A percentile compares a stretch with the other conserved stretches of the same genome.
Conservation (phyloP, 2,888 invertebrate genomes). For the Eristalinus sepulchralis region DNA sequence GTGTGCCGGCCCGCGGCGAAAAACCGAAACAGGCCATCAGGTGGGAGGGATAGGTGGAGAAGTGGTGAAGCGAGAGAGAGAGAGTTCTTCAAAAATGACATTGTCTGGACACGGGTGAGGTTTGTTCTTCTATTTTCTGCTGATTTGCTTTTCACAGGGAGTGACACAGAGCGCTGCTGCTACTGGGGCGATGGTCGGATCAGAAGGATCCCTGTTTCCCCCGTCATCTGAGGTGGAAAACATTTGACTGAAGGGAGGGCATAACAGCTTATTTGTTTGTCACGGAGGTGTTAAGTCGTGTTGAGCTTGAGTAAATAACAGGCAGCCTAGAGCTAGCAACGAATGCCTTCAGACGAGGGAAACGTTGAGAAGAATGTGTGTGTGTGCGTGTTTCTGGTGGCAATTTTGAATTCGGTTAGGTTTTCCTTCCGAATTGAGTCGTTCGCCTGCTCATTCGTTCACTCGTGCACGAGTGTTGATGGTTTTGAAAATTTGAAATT, state of each 20-base stretch:
- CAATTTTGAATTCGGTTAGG: neutral
- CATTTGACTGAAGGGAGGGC: neutral
- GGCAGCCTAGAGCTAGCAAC: neutral
- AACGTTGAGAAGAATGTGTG: neutral
- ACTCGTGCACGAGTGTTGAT: neutral
- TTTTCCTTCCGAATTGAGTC: neutral
- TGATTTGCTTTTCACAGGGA: conserved; percentile 5
- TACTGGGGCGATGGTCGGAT: neutral
- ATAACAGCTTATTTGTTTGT: conserved; percentile 23
- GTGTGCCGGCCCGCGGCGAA: neutral
- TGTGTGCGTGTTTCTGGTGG: neutral
- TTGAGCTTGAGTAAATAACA: conserved; percentile 32
- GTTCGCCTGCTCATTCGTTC: neutral
- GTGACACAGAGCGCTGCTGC: neutral
- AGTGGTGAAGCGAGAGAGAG: conserved; percentile 16
- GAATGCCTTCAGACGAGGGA: neutral
- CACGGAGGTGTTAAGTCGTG: conserved; percentile 47
- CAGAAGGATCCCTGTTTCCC: neutral
- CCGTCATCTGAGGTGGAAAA: neutral
- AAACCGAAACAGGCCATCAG: neutral
- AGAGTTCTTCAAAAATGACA: conserved; percentile 56
- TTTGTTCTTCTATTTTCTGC: conserved; percentile 9
- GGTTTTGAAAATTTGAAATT: neutral
- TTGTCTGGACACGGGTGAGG: conserved; percentile 55
- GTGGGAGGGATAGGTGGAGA: neutral